Conservation (phyloP, 1,140 invertebrate genomes). For the Heliconius eleuchia region DNA sequence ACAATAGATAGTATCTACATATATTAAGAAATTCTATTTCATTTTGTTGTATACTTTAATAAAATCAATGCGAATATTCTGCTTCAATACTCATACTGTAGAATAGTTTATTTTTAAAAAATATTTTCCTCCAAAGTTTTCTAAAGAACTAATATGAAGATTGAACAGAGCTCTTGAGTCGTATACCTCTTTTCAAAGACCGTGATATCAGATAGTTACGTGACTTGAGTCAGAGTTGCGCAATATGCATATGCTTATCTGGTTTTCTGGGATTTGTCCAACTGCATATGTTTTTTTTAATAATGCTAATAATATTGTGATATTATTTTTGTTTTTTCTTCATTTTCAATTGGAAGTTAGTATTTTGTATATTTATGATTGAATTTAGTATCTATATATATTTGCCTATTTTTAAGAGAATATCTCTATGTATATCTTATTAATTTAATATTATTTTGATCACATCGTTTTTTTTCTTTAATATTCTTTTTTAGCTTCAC, state of each 20-base stretch:
- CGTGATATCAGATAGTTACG: slow-evolving; percentile 13
- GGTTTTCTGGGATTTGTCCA: slow-evolving; percentile 5
- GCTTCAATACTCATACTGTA: not conserved
- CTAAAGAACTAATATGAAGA: slow-evolving; percentile 18
- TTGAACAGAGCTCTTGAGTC: slow-evolving; percentile 13
- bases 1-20: not conserved
- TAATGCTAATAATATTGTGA: not conserved
- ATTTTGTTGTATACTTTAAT: not conserved
- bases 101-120: slow-evolving; percentile 3
- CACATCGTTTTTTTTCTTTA: no score
- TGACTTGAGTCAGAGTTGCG: not conserved
- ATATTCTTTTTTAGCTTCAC: no score
- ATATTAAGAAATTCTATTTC: not conserved
- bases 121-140: slow-evolving; percentile 10
- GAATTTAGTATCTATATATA: no score
- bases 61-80: not conserved
- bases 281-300: not conserved
- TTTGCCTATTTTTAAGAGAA: no score
- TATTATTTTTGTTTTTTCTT: not conserved
- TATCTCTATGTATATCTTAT: no score
- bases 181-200: slow-evolving; percentile 17
- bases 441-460: no score
- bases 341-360: not conserved
- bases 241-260: slow-evolving; percentile 12
- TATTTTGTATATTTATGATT: no score